Base-by-base conservation (phyloP, 1,140 invertebrate genomes). In the Zaprionus vittiger region DNA sequence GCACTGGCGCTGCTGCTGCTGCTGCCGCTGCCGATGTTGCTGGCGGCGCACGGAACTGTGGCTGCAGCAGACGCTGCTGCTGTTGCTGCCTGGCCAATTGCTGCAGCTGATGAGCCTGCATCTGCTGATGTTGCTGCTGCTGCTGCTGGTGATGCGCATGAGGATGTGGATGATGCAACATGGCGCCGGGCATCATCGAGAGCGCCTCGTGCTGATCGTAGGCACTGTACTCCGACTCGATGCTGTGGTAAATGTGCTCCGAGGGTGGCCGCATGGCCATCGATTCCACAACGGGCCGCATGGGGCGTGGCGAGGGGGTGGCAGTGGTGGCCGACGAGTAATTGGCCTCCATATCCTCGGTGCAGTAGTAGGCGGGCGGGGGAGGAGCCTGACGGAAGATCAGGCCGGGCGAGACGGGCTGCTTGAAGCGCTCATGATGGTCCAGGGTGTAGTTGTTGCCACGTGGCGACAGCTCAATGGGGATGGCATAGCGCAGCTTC, bases 211-310 rank as follows among this genome's bases (percentile, higher is more conserved):
- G 91, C 60, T 91, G 91, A 44, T 93, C 92, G 34, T 93, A 93
- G 9, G 86, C 89, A 60, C 89, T 93, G 83, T 97, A 97, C 92
- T 97, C 96, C 67, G 96, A 97, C 93, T 97, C 97, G 93, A 97
- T 97, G 81, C 96, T 97, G 31, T 96, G 97, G 91, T 97, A 97
- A 82, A 97, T 97, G 93, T 97, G 97, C 93, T 97, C 97, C 66
- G 96, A 97, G 41, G 96, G 95, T 24, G 96, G 96, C 77, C 96
- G 94, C 65, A 93, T 89, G 1, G 92, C 85, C 75, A 92, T 80
- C 15, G 86, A 78, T 52, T 92, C 90, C 9, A 92, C 91, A 2
- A 91, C 80, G 31, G 83, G 80, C 0, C 92, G 84, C 24, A 94
- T 94, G 12, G 95, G 94, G 20, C 94, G 92, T 0, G 95, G 95